Percentiles rank a stretch among this genome's conserved stretches.
Conservation (phyloP, 2,797 vertebrate genomes). For the Sparidentex hasta region DNA sequence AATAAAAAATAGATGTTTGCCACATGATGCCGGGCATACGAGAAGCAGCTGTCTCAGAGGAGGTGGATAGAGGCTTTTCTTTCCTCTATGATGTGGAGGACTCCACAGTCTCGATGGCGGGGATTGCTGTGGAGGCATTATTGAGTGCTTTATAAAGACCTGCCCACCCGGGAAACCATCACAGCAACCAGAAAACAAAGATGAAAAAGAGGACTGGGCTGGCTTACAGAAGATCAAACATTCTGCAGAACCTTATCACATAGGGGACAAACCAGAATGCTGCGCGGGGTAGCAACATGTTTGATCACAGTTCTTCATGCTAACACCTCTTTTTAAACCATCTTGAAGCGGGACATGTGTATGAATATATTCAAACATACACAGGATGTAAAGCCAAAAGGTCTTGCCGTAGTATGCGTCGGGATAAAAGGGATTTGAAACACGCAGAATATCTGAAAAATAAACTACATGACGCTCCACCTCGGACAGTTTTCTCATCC, state of each 20-base stretch:
- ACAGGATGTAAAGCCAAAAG: conserved; percentile 5
- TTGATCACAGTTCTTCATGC: conserved; percentile 36
- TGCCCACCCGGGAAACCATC: conserved; percentile 66
- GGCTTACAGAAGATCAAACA: conserved; percentile 71
- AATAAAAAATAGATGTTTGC: conserved; percentile 71
- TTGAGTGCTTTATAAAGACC: conserved; percentile 79
- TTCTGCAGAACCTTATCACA: conserved; percentile 48
- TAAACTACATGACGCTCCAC: conserved; percentile 8
- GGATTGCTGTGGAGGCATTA: conserved; percentile 69
- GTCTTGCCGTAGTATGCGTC: background rate
- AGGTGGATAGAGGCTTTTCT: conserved; percentile 62
- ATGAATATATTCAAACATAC: background rate
- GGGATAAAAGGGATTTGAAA: conserved; percentile 31
- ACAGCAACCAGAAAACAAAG: conserved; percentile 63
- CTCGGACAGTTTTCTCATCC: conserved; percentile 22
- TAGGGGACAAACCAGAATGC: conserved; percentile 29
- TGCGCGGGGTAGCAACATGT: conserved; percentile 36
- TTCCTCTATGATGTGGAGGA: conserved; percentile 63
- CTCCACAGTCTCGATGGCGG: conserved; percentile 55
- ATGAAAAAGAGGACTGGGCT: conserved; percentile 52
- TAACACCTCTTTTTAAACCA: conserved; percentile 19
- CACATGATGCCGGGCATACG: conserved; percentile 56
- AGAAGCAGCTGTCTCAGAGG: conserved; percentile 64
- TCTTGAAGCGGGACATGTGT: background rate
- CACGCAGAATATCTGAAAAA: conserved; percentile 22